Evolutionary conservation across 64 coral and sea anemone genomes (phyloP).

Genomic region (Stylophora pistillata): DNA sequence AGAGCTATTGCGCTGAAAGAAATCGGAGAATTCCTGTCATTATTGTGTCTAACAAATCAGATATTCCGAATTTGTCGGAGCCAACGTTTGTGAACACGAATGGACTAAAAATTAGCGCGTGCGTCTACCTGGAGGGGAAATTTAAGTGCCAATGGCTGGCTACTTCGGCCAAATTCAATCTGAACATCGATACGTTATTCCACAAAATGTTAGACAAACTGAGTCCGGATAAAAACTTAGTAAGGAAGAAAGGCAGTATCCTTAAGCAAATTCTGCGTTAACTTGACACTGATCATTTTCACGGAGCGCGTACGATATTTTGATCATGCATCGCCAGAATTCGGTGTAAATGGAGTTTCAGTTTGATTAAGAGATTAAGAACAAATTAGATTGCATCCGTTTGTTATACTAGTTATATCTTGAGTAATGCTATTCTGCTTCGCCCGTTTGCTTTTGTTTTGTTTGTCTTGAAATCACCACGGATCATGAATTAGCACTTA

Average conservation of each 20-base stretch:
- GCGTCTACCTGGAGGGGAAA: neutral
- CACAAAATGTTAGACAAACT: conserved; percentile 26
- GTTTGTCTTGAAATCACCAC: too few species aligned
- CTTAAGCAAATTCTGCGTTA: conserved; percentile 1
- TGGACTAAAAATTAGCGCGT: conserved; percentile 8
- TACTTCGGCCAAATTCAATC: conserved; percentile 34
- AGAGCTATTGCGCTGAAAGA: conserved; percentile 17
- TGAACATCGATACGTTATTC: conserved; percentile 23
- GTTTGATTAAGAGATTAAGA: too few species aligned
- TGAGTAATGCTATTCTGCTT: too few species aligned
- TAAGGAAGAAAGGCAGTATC: neutral
- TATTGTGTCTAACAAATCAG: conserved; percentile 74
- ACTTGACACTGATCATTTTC: neutral
- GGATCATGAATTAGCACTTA: too few species aligned
- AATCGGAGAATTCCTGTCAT: conserved; percentile 55
- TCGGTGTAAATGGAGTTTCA: too few species aligned
- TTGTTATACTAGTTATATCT: too few species aligned
- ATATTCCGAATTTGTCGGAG: conserved; percentile 41
- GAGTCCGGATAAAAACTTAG: neutral
- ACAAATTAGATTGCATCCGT: too few species aligned
- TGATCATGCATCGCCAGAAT: too few species aligned
- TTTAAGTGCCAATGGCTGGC: conserved; percentile 27
- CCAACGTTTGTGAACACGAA: neutral
- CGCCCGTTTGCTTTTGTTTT: too few species aligned
- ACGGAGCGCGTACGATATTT: too few species aligned